Evolutionary conservation across 1,140 invertebrate genomes (phyloP), one percentile per base, ranked within the genome.

Genomic region (Drosophila ercepeae): DNA sequence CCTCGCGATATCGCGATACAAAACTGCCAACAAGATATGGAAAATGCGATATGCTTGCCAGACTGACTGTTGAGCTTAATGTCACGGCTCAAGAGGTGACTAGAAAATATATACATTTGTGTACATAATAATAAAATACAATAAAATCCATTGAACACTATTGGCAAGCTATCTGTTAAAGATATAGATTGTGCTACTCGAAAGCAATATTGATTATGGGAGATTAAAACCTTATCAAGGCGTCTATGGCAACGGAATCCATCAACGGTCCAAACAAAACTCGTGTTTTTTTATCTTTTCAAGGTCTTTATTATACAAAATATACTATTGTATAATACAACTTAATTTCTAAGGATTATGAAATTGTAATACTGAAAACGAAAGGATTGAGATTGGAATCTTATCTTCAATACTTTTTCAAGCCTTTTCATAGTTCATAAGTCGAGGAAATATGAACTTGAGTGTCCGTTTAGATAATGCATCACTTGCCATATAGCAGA

Each of bases 41-140:
- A 14, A 25, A 67, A 53, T 29, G 9, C 42, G 79, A 84, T 84
- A 84, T 63, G 51, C 4, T 4, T 27, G n/a, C 57, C 57, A n/a
- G n/a, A n/a, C 69, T 46, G 60, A 36, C 58, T 58, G 67, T 82
- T 44, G 53, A 44, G 63, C 61, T 65, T 71, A 76, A 67, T 76
- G 78, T 49, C 77, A 72, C 1, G 21, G 61, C 29, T 42, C 11
- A 39, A 29, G 9, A 32, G 29, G 9, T 32, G 29, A 11, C 9
- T 32, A n/a, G 29, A 11, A n/a, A 32, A n/a, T 1, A 11, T 32
- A 32, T 27, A 27, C 27, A 27, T 32, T 9, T n/a, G 9, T 11
- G 11, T 32, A n/a, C 11, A 0, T 11, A 9, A 32, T n/a, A n/a
- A n/a, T n/a, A n/a, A n/a, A n/a, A n/a, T n/a, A n/a, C 9, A 32